A percentile compares a stretch with the other conserved stretches of the same genome.
Evolutionary conservation across 2,797 vertebrate genomes (phyloP).

Genomic region (Neosalanx taihuensis): DNA sequence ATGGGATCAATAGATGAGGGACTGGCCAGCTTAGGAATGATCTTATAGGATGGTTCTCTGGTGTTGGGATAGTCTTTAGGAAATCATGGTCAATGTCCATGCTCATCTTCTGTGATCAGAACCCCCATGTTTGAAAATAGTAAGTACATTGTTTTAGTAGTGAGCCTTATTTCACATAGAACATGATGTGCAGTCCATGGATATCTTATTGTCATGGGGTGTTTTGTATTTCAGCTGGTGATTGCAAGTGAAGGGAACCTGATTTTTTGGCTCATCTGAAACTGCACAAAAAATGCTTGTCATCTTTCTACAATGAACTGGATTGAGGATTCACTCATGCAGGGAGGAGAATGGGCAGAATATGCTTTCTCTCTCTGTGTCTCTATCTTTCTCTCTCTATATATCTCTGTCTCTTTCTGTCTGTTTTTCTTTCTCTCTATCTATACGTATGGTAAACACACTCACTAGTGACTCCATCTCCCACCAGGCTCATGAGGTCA

Average conservation of each 20-base stretch:
- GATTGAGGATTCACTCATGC: not conserved
- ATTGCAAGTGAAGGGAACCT: not conserved
- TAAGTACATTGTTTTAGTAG: too few species aligned
- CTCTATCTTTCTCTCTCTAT: not conserved
- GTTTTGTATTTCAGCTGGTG: too few species aligned
- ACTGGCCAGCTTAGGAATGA: not conserved
- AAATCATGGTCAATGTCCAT: not conserved
- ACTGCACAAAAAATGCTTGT: not conserved
- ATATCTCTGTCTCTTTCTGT: not conserved
- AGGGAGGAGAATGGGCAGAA: not conserved
- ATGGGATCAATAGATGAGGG: constrained; percentile 9
- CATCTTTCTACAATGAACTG: not conserved
- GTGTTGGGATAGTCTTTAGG: not conserved
- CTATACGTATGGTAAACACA: not conserved
- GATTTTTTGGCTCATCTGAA: not conserved
- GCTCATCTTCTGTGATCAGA: too few species aligned
- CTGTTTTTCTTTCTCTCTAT: not conserved
- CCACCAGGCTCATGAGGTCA: not conserved
- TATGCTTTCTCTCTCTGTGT: not conserved
- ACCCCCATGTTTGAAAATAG: too few species aligned
- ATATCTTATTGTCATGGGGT: too few species aligned
- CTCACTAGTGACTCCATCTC: not conserved
- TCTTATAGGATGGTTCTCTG: not conserved
- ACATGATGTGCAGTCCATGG: too few species aligned
- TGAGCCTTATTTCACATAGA: too few species aligned